A percentile compares a stretch with the other conserved stretches of the same genome.
Evolutionary conservation across 2,888 invertebrate species (phyloP).

Genomic region (Piscicola geometra): DNA sequence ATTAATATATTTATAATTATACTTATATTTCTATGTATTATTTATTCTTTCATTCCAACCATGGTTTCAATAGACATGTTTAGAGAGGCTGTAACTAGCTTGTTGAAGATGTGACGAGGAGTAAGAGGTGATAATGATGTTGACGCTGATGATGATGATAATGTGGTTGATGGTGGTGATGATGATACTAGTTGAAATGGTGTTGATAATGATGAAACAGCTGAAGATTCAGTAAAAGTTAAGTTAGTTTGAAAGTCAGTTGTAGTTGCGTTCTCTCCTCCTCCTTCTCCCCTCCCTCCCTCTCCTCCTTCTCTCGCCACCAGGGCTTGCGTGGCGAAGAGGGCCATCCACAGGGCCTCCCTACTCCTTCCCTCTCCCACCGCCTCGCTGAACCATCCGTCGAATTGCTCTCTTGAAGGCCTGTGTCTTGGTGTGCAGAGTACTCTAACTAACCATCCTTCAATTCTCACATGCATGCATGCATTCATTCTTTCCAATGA

Average conservation of each 20-base stretch:
- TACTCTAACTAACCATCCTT: background rate
- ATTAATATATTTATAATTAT: too few species aligned
- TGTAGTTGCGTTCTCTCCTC: too few species aligned
- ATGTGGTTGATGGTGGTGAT: background rate
- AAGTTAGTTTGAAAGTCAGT: too few species aligned
- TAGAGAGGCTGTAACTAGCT: background rate
- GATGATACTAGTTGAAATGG: background rate
- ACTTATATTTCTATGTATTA: too few species aligned
- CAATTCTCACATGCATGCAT: constrained; percentile 2
- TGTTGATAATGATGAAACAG: too few species aligned
- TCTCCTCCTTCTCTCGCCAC: too few species aligned
- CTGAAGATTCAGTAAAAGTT: too few species aligned
- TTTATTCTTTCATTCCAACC: too few species aligned
- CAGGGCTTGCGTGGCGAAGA: background rate
- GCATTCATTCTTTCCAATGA: background rate
- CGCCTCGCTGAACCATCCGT: background rate
- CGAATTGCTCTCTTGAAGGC: background rate
- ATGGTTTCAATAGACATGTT: background rate
- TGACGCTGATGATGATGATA: background rate
- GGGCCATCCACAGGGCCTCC: background rate
- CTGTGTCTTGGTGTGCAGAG: too few species aligned
- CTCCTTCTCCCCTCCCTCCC: too few species aligned
- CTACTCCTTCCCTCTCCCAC: background rate
- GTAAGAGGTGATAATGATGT: background rate
- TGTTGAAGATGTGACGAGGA: background rate